Evolutionary conservation across 2,797 vertebrate species (phyloP).

Genomic region (Tenualosa ilisha): DNA sequence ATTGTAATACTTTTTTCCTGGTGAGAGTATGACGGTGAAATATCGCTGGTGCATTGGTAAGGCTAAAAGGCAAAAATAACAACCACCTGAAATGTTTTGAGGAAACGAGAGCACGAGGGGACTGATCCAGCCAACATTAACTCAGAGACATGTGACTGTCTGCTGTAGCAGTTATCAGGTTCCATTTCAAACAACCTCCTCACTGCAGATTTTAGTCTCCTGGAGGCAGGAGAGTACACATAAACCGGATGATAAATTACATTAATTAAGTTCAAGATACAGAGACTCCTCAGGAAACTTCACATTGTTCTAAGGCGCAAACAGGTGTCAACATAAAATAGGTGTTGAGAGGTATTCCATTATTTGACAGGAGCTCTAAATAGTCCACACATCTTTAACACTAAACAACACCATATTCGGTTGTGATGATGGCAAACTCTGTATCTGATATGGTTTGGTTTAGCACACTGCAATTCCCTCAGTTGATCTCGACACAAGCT

Average conservation of each 20-base stretch:
- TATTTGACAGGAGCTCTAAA: not conserved
- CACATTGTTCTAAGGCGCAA: not conserved
- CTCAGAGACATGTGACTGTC: not conserved
- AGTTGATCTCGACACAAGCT: not conserved
- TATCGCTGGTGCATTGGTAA: not conserved
- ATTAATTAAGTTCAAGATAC: not conserved
- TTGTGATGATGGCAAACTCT: not conserved
- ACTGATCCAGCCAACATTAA: not conserved
- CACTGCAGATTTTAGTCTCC: not conserved
- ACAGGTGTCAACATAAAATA: not conserved
- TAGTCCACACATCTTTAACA: too few relatives aligned
- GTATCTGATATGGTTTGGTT: not conserved
- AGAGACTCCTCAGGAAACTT: not conserved
- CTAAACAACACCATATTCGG: not conserved
- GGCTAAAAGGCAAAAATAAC: not conserved
- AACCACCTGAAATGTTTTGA: not conserved
- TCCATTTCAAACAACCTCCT: not conserved
- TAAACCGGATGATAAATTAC: not conserved
- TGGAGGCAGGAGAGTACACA: not conserved
- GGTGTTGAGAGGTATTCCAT: too few relatives aligned
- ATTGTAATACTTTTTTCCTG: not conserved
- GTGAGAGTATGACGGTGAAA: fast-evolving
- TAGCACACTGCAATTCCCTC: not conserved
- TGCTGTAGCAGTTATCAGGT: not conserved
- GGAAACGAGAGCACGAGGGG: not conserved